Base-by-base conservation (phyloP, 2,797 vertebrate species). In the Serranus cabrilla region DNA sequence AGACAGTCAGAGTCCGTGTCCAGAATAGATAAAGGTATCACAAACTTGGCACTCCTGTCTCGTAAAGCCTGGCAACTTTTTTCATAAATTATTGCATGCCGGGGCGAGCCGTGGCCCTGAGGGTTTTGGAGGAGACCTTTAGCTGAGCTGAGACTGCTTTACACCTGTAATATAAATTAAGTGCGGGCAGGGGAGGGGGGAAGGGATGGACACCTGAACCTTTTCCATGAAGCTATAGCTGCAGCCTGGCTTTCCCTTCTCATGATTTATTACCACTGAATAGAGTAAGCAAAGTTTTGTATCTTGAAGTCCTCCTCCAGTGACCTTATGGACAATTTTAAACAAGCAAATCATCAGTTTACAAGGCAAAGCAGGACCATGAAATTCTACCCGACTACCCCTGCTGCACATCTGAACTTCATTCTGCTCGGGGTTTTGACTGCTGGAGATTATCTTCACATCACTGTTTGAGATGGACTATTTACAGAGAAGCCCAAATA, bases 91-190 rank as follows among this genome's bases (percentile, higher is more conserved):
- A 93, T 92, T 92, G 89, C 85, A 61, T 66, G 86, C 73, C 5
- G 52, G 74, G 75, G 84, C 71, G 84, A 88, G 85, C 83, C 1
- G 77, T 40, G 75, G 86, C 88, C 90, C 85, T 84, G 79, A 86
- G 86, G 89, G 89, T 86, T 82, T 88, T 75, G 66, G 85, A 92
- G 87, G 81, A 91, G 87, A 91, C 91, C 86, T 91, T 91, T 89
- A 88, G 78, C 86, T 65, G 79, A 89, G 85, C 79, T 85, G 77
- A 83, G 86, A 84, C 74, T 81, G 89, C 89, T 92, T 88, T 90
- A 92, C 87, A 92, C 86, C 89, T 92, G 90, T 92, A 90, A 90
- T 94, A 90, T 92, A 92, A 93, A 93, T 91, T 83, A 89, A 91
- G 86, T 69, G 90, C 16, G 39, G 81, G 68, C 74, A 65, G 70